Percentiles rank a stretch among this genome's conserved stretches.
phyloP scores from a whole-genome alignment of 2,888 invertebrate species.

The Trachelus troglodyta region DNA sequence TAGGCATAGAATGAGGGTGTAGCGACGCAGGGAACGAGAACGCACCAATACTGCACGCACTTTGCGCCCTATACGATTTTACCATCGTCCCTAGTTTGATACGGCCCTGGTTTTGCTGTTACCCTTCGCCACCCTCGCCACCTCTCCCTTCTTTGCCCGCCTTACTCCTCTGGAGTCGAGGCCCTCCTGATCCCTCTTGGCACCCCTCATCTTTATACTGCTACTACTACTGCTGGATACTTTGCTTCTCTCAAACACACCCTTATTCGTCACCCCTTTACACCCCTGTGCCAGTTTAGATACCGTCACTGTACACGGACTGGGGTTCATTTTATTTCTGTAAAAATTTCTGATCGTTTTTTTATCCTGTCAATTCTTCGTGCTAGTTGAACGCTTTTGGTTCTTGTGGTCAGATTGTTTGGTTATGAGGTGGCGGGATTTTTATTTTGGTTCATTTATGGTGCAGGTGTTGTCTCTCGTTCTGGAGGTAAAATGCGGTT shows the following conservation, averaged over 20 bases:
- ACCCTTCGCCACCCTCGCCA: slow-evolving; percentile 7
- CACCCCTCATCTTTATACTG: background rate
- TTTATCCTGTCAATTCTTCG: background rate
- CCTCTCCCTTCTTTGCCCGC: slow-evolving; percentile 24
- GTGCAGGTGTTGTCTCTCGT: background rate
- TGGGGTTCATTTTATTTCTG: background rate
- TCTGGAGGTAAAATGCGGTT: background rate
- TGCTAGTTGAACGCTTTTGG: background rate
- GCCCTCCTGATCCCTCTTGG: background rate
- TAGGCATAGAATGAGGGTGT: background rate
- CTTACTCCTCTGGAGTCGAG: slow-evolving; percentile 21
- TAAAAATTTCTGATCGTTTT: background rate
- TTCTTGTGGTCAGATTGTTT: background rate
- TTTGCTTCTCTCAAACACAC: background rate
- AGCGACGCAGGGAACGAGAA: background rate
- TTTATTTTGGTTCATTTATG: background rate
- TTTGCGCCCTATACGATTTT: background rate
- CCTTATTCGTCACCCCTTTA: background rate
- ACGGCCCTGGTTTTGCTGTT: background rate
- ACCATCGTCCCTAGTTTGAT: background rate
- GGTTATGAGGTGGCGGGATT: background rate
- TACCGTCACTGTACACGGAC: background rate
- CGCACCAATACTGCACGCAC: background rate
- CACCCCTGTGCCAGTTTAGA: background rate
- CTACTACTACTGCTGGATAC: background rate